Conservation (phyloP, 2,888 invertebrate genomes). For the Archips xylosteana region DNA sequence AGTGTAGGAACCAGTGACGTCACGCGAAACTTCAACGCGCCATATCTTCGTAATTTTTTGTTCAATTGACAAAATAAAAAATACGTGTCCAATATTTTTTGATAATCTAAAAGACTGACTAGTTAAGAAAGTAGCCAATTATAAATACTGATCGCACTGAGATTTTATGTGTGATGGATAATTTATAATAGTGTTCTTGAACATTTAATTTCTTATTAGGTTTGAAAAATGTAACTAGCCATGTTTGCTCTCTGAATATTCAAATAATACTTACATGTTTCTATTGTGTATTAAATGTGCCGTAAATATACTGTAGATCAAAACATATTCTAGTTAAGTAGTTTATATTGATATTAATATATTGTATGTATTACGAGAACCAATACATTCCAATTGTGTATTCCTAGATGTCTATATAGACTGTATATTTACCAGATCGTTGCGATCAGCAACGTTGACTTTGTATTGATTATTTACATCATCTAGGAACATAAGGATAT, state of each 20-base stretch:
- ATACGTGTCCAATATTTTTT: too few species aligned
- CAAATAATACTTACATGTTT: conserved; percentile 37
- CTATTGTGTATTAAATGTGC: conserved; percentile 41
- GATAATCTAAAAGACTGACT: too few species aligned
- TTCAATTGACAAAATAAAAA: too few species aligned
- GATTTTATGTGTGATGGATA: background rate
- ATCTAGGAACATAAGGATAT: background rate
- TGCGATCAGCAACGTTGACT: background rate
- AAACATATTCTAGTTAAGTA: conserved; percentile 12
- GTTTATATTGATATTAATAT: conserved; percentile 1
- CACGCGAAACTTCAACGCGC: too few species aligned
- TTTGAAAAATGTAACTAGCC: conserved; percentile 9
- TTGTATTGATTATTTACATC: background rate
- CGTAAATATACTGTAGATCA: conserved; percentile 17
- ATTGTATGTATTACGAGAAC: conserved; percentile 19
- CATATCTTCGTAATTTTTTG: too few species aligned
- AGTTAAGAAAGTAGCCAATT: too few species aligned
- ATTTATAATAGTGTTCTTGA: background rate
- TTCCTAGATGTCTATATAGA: conserved; percentile 24
- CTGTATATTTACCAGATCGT: conserved; percentile 2
- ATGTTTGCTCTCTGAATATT: conserved; percentile 49
- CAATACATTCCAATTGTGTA: conserved; percentile 37
- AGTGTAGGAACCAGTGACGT: too few species aligned
- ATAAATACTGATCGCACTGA: background rate
- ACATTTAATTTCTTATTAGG: background rate